These are phyloP conservation scores for Apis cerana DNA, from an alignment of 1,140 invertebrate genomes.

Conservation along the genomic window DNA sequence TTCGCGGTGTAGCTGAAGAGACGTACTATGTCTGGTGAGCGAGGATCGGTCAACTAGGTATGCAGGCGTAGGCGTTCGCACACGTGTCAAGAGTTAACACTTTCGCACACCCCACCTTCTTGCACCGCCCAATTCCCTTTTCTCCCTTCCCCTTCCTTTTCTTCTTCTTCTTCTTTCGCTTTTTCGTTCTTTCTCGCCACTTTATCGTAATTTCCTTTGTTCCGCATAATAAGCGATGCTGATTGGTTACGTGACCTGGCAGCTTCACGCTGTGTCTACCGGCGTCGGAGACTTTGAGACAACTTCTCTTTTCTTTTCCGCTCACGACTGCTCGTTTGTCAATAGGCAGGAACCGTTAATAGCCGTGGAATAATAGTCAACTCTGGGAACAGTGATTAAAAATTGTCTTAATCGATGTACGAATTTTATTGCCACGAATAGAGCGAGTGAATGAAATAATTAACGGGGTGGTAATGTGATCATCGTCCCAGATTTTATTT, in stretches of 20 bases:
- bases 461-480: no score
- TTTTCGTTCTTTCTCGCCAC: conserved; percentile 11
- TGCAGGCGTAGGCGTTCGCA: background rate
- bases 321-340: conserved; percentile 4
- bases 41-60: conserved; percentile 13
- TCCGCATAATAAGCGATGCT: conserved; percentile 62
- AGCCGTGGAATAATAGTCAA: background rate
- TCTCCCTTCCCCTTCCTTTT: conserved; percentile 2
- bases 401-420: no score
- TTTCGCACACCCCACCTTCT: conserved; percentile 14
- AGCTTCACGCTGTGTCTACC: conserved; percentile 40
- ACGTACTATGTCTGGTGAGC: background rate
- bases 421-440: no score
- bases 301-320: conserved; percentile 10
- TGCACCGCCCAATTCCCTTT: background rate
- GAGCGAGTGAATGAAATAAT: no score
- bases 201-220: conserved; percentile 61
- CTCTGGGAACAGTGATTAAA: no score
- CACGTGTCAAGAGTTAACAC: conserved; percentile 19
- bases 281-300: background rate
- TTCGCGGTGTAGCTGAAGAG: conserved; percentile 37
- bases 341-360: background rate
- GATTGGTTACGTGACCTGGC: conserved; percentile 66
- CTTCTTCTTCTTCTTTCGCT: background rate
- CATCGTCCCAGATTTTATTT: no score